Evolutionary conservation across 2,888 invertebrate genomes (phyloP).

Genomic region (Leptarthrus brevirostris): DNA sequence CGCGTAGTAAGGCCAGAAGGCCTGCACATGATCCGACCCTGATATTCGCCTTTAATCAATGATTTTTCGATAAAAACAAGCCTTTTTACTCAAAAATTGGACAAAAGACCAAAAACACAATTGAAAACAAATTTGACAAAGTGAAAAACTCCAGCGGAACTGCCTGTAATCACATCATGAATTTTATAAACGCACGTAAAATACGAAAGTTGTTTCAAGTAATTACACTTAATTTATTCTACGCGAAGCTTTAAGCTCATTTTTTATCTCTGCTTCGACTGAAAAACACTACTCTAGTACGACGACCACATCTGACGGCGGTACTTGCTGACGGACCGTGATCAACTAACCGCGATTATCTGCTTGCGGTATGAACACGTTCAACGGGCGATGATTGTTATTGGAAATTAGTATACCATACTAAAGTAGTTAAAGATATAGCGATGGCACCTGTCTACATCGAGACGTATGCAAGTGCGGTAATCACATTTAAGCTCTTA

Average conservation of each 20-base stretch:
- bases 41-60: too few species aligned
- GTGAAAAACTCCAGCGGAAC: too few species aligned
- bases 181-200: too few species aligned
- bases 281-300: constrained; percentile 1
- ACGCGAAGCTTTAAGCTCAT: neutral
- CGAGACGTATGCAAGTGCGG: neutral
- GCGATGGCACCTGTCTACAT: neutral
- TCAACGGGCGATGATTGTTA: neutral
- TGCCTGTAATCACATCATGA: too few species aligned
- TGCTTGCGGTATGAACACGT: neutral
- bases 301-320: neutral
- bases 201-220: neutral
- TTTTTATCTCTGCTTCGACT: neutral
- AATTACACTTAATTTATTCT: neutral
- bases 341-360: constrained; percentile 38
- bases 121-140: too few species aligned
- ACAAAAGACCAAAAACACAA: too few species aligned
- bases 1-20: too few species aligned
- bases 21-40: too few species aligned
- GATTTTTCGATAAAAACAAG: too few species aligned
- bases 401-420: neutral
- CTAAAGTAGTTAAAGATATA: neutral
- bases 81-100: too few species aligned
- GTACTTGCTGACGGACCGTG: constrained; percentile 14
- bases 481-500: neutral